phyloP scores from a whole-genome alignment of 2,888 invertebrate species.

The Drepanosiphum platanoidis region DNA sequence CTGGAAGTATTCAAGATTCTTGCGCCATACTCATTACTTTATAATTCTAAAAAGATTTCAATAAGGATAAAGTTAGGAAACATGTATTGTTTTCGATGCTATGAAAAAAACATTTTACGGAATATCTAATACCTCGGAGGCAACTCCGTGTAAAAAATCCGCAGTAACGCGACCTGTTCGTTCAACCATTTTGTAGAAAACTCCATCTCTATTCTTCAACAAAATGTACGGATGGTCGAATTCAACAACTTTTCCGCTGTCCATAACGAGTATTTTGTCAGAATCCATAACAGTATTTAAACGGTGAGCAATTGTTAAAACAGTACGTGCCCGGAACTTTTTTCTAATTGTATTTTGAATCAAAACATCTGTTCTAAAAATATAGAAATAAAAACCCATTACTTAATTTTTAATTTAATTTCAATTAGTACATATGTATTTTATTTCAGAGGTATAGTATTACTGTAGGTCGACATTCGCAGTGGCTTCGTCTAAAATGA shows the following conservation, averaged over 20 bases:
- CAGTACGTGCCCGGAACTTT: constrained; percentile 84
- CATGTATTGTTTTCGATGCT: too few relatives aligned
- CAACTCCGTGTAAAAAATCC: constrained; percentile 69
- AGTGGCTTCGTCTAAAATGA: constrained; percentile 93
- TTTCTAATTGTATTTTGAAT: constrained; percentile 85
- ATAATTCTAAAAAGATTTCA: too few relatives aligned
- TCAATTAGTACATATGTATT: too few relatives aligned
- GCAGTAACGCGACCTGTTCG: constrained; percentile 75
- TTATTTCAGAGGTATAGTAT: too few relatives aligned
- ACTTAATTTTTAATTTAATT: too few relatives aligned
- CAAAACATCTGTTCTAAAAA: constrained; percentile 78
- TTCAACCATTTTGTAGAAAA: constrained; percentile 77
- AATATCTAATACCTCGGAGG: constrained; percentile 67
- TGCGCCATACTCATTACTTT: too few relatives aligned
- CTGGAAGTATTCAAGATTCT: too few relatives aligned
- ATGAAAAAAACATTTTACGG: too few relatives aligned
- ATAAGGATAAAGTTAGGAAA: too few relatives aligned
- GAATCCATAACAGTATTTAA: constrained; percentile 94
- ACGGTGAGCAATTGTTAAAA: constrained; percentile 90
- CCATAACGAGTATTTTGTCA: constrained; percentile 87
- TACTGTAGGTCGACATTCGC: constrained; percentile 90
- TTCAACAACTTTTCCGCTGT: constrained; percentile 80
- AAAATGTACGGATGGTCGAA: constrained; percentile 77
- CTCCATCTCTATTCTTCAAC: constrained; percentile 72
- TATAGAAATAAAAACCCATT: too few relatives aligned